A percentile compares a stretch with the other conserved stretches of the same genome.
Conservation (phyloP, 2,797 vertebrate genomes). For the Hapalemur alaotrensis region DNA sequence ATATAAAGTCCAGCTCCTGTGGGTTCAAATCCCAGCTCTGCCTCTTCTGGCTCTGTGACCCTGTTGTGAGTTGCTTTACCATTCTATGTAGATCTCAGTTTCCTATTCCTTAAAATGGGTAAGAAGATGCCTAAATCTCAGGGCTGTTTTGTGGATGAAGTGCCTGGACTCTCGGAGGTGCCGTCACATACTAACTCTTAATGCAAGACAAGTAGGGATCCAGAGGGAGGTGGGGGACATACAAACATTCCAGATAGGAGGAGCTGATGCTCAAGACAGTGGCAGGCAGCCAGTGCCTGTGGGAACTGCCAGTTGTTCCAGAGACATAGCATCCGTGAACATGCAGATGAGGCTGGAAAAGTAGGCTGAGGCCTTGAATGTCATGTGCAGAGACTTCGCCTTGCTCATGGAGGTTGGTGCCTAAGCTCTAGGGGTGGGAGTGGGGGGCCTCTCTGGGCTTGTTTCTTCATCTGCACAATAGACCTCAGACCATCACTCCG, state of each 20-base stretch:
- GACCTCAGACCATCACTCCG: neutral
- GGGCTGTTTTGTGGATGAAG: too few relatives aligned
- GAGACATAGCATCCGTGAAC: neutral
- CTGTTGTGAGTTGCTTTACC: neutral
- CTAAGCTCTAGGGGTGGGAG: neutral
- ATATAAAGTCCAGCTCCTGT: neutral
- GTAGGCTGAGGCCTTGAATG: constrained; percentile 73
- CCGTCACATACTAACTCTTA: neutral
- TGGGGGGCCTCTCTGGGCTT: constrained; percentile 36
- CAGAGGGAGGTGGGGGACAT: accelerated
- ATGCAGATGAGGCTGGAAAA: neutral
- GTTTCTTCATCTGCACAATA: neutral
- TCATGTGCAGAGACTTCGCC: constrained; percentile 59
- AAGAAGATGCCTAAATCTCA: neutral
- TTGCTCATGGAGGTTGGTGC: neutral
- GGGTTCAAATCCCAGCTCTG: neutral
- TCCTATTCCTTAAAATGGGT: neutral
- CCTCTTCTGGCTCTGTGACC: neutral
- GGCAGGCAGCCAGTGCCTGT: neutral
- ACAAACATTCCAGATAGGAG: neutral
- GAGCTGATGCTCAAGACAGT: neutral
- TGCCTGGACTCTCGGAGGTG: neutral
- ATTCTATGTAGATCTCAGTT: neutral
- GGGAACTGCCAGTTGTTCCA: neutral
- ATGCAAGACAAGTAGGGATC: neutral